Base-by-base conservation (phyloP, 2,888 invertebrate species). In the Elmis aenea region DNA sequence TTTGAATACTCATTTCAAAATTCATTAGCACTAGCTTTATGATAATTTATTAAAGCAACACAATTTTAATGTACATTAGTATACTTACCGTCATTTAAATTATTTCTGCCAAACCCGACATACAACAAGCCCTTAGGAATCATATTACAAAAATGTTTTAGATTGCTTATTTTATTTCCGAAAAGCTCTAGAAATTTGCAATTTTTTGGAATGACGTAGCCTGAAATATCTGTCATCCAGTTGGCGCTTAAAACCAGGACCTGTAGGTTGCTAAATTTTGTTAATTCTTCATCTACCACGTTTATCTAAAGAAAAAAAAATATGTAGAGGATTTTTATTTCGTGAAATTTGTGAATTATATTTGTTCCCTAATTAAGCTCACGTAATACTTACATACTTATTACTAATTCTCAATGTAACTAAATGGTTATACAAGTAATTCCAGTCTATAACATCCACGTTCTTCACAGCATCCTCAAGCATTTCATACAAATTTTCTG, bases 21-120 rank as follows among this genome's bases (percentile, higher is more conserved):
- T n/a, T n/a, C n/a, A n/a, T n/a, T n/a, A n/a, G n/a, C n/a, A n/a
- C n/a, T n/a, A n/a, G n/a, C n/a, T n/a, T n/a, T n/a, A n/a, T n/a
- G n/a, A n/a, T n/a, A n/a, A n/a, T n/a, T n/a, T n/a, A n/a, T n/a
- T n/a, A n/a, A n/a, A n/a, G n/a, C n/a, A n/a, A n/a, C n/a, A n/a
- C n/a, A n/a, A n/a, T n/a, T n/a, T n/a, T n/a, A n/a, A n/a, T n/a
- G n/a, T n/a, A n/a, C n/a, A n/a, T n/a, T n/a, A n/a, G n/a, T n/a
- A n/a, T 26, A 54, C 62, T 56, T 54, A 67, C 66, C 53, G 38
- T 64, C 52, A 4, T 51, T 52, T 24, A 68, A 33, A 22, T 69
- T 57, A 56, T 78, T 78, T 42, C 69, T 65, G 1, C 70, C 67
- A 12, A 78, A 59, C 21, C 77, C 77, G 28, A 78, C 57, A 49